These are phyloP conservation scores for Apis cerana DNA, from an alignment of 1,140 invertebrate species.

Conservation along the genomic window DNA sequence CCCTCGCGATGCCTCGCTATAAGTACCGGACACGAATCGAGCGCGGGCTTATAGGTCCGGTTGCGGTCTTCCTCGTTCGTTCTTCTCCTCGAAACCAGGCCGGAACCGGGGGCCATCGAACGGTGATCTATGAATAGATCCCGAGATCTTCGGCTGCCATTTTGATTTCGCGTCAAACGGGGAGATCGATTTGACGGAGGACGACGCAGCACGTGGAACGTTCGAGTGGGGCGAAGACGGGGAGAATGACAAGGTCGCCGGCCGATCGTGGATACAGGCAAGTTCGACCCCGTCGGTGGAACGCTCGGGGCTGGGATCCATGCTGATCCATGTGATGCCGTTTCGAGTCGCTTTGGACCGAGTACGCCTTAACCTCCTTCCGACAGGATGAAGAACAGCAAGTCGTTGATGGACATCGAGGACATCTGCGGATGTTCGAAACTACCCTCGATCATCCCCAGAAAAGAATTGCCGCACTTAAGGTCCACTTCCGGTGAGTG, in stretches of 20 bases:
- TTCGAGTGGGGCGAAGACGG: neutral
- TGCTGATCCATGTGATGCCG: slow-evolving; percentile 40
- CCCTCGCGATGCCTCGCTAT: slow-evolving; percentile 49
- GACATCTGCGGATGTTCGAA: slow-evolving; percentile 65
- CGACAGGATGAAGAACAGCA: slow-evolving; percentile 48
- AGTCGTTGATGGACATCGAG: slow-evolving; percentile 49
- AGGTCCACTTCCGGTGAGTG: slow-evolving; percentile 69
- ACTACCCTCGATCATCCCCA: slow-evolving; percentile 64
- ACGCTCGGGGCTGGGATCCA: slow-evolving; percentile 24
- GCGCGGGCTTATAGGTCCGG: slow-evolving; percentile 55
- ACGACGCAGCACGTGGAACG: slow-evolving; percentile 29
- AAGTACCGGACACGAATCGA: slow-evolving; percentile 56
- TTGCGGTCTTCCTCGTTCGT: slow-evolving; percentile 44
- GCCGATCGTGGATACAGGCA: slow-evolving; percentile 19
- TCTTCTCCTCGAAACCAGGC: neutral
- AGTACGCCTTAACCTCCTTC: neutral
- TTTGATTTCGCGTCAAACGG: slow-evolving; percentile 33
- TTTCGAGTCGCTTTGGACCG: slow-evolving; percentile 15
- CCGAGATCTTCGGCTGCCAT: slow-evolving; percentile 39
- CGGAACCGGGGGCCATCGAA: neutral
- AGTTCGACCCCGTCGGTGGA: neutral
- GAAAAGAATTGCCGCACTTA: slow-evolving; percentile 46
- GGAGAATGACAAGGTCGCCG: slow-evolving; percentile 20
- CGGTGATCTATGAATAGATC: slow-evolving; percentile 66
- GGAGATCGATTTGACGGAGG: slow-evolving; percentile 21